Conservation (phyloP, 2,797 vertebrate species). For the Scarus forsteni region DNA sequence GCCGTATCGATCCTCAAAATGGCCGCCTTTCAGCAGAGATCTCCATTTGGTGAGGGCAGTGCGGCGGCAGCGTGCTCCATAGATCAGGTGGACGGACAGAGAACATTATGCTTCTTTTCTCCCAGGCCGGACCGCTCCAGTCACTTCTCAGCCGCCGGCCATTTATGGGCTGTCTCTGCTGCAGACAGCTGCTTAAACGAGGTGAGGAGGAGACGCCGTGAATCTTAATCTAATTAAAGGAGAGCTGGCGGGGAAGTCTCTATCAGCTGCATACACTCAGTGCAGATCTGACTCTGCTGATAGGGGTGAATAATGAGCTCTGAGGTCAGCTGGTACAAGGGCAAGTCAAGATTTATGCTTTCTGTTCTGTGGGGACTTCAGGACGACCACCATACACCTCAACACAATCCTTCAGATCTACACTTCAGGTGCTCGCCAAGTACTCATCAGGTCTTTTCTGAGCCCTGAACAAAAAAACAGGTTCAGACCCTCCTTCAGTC, state of each 20-base stretch:
- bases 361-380: background rate
- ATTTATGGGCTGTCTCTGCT: constrained; percentile 49
- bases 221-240: constrained; percentile 71
- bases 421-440: too few species aligned
- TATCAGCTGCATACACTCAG: constrained; percentile 19
- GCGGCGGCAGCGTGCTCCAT: constrained; percentile 37
- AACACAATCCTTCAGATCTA: too few species aligned
- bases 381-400: too few species aligned
- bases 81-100: constrained; percentile 54
- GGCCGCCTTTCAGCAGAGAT: constrained; percentile 52
- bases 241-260: constrained; percentile 29
- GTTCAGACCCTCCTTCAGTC: too few species aligned
- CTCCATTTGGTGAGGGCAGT: constrained; percentile 15
- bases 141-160: constrained; percentile 33
- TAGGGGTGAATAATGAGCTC: constrained; percentile 44
- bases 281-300: constrained; percentile 35
- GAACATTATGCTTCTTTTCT: constrained; percentile 45
- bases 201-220: constrained; percentile 55
- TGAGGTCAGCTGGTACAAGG: constrained; percentile 36
- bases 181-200: constrained; percentile 56
- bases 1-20: constrained; percentile 60
- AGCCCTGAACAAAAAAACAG: too few species aligned
- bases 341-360: constrained; percentile 14
- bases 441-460: too few species aligned
- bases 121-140: constrained; percentile 9